Percentiles rank a stretch among this genome's conserved stretches.
Evolutionary conservation across 2,888 invertebrate species (phyloP).

Genomic region (Ariolimax columbianus): DNA sequence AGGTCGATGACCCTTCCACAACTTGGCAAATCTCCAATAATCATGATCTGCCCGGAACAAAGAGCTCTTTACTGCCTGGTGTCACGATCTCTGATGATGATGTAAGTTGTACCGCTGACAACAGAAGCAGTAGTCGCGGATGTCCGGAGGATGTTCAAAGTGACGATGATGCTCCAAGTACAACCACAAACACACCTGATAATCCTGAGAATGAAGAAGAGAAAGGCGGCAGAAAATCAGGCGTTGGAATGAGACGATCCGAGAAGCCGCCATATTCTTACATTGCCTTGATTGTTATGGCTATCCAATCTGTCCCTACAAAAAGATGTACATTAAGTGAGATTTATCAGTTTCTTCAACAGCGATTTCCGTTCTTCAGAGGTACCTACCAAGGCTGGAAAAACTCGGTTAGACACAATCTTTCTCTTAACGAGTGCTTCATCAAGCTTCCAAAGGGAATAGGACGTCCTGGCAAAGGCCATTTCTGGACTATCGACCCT

Average conservation of each 20-base stretch:
- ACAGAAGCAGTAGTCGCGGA: neutral
- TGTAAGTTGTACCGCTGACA: neutral
- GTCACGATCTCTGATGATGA: neutral
- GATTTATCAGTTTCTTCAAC: slow-evolving; percentile 95
- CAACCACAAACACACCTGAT: slow-evolving; percentile 63
- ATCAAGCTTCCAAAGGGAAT: slow-evolving; percentile 95
- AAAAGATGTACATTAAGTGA: slow-evolving; percentile 95
- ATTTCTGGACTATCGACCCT: slow-evolving; percentile 99
- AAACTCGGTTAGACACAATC: slow-evolving; percentile 97
- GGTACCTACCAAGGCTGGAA: slow-evolving; percentile 97
- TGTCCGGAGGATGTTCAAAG: slow-evolving; percentile 51
- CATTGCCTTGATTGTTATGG: slow-evolving; percentile 95
- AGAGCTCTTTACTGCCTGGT: neutral
- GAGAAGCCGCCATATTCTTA: slow-evolving; percentile 98
- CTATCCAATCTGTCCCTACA: slow-evolving; percentile 94
- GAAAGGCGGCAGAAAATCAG: slow-evolving; percentile 61
- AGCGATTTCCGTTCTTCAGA: slow-evolving; percentile 95
- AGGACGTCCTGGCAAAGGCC: slow-evolving; percentile 96
- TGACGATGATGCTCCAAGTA: slow-evolving; percentile 65
- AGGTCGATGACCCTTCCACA: neutral
- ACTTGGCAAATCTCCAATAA: slow-evolving; percentile 24
- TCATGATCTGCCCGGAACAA: slow-evolving; percentile 21
- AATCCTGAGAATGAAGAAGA: slow-evolving; percentile 55
- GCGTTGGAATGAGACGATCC: slow-evolving; percentile 83
- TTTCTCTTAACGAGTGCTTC: slow-evolving; percentile 98